Evolutionary conservation across 92 coral and sea anemone species (phyloP).

Genomic region (Porites evermanni): DNA sequence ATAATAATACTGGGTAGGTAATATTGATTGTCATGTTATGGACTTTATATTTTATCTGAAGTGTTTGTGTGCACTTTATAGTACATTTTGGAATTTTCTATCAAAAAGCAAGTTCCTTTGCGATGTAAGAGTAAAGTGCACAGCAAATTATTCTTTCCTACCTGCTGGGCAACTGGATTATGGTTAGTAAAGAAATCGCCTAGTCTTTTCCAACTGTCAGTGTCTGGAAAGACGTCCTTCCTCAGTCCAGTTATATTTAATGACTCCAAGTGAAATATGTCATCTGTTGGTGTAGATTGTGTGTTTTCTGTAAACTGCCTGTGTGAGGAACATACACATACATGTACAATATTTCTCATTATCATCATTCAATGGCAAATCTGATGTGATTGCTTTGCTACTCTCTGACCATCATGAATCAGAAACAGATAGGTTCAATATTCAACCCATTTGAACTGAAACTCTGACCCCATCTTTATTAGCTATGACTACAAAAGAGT

Average conservation of each 20-base stretch:
- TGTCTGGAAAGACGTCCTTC: constrained; percentile 1
- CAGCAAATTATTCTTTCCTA: background rate
- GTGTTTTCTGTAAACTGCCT: background rate
- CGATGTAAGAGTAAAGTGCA: background rate
- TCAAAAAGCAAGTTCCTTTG: background rate
- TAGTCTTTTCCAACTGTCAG: background rate
- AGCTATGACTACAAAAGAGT: too few species aligned
- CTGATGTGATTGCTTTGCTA: too few species aligned
- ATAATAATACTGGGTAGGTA: too few species aligned
- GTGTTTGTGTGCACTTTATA: background rate
- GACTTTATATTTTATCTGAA: too few species aligned
- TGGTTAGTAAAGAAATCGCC: background rate
- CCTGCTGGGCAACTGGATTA: background rate
- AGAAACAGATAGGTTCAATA: too few species aligned
- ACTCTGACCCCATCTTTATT: too few species aligned
- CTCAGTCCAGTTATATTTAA: background rate
- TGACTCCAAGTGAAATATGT: background rate
- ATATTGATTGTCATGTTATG: too few species aligned
- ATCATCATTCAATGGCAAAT: too few species aligned
- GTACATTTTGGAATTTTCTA: background rate
- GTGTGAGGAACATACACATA: background rate
- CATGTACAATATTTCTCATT: too few species aligned
- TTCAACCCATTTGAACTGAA: too few species aligned
- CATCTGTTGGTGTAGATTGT: background rate
- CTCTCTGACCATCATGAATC: too few species aligned